phyloP scores from a whole-genome alignment of 2,888 invertebrate species.

The Pristionchus japonicus region DNA sequence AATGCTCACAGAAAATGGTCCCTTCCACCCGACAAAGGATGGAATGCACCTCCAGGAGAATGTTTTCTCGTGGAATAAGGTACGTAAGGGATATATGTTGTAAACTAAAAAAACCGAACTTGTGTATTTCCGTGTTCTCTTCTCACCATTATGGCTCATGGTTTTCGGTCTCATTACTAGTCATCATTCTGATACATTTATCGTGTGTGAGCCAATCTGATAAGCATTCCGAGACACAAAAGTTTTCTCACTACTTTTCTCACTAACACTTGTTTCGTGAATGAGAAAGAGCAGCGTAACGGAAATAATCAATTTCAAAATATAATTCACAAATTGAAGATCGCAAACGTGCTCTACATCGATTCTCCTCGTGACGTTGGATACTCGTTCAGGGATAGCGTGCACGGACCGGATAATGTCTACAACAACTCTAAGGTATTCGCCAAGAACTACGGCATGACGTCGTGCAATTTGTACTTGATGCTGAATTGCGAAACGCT shows the following conservation, averaged over 20 bases:
- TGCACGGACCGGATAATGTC: constrained; percentile 48
- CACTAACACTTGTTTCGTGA: too few species aligned
- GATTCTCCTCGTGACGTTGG: constrained; percentile 79
- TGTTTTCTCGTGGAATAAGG: constrained; percentile 73
- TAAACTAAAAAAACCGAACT: too few species aligned
- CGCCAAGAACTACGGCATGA: too few species aligned
- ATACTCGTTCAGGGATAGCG: constrained; percentile 76
- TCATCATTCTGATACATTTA: not conserved
- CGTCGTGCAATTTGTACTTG: too few species aligned
- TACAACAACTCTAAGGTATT: constrained; percentile 42
- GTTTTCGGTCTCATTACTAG: not conserved
- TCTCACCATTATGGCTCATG: too few species aligned
- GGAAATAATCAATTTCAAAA: too few species aligned
- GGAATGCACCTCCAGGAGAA: constrained; percentile 65
- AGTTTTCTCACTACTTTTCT: not conserved
- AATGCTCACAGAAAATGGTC: constrained; percentile 77
- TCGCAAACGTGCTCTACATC: constrained; percentile 77
- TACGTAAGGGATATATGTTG: constrained; percentile 45
- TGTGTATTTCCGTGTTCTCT: too few species aligned
- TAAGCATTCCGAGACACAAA: not conserved
- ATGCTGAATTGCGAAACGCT: too few species aligned
- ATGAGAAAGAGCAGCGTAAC: not conserved
- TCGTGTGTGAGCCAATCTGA: not conserved
- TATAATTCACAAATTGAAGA: not conserved
- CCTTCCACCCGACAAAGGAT: constrained; percentile 69